Conservation (phyloP, 2,888 invertebrate genomes). For the Macroteleia sp. region DNA sequence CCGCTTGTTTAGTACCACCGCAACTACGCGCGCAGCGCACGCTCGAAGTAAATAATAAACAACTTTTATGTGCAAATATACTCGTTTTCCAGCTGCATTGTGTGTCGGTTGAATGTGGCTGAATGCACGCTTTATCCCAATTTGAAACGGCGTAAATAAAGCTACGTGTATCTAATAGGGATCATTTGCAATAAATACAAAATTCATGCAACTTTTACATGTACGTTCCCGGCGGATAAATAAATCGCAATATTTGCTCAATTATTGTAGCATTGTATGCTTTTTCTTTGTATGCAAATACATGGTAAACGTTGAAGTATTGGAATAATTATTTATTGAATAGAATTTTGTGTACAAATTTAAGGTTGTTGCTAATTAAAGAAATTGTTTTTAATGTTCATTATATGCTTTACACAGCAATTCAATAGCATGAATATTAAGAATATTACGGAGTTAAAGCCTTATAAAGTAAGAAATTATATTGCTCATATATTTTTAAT, state of each 20-base stretch:
- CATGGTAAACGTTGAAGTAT: not conserved
- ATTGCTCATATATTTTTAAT: too few species aligned
- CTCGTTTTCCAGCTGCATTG: conserved; percentile 50
- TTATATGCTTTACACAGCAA: too few species aligned
- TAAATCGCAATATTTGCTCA: conserved; percentile 6
- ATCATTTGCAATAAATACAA: conserved; percentile 52
- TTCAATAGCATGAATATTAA: too few species aligned
- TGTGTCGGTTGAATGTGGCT: conserved; percentile 37
- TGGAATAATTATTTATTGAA: too few species aligned
- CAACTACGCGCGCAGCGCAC: conserved; percentile 40
- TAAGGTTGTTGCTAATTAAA: too few species aligned
- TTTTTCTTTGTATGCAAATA: conserved; percentile 3
- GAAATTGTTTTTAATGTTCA: too few species aligned
- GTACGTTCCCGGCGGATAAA: not conserved
- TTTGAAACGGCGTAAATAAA: conserved; percentile 49
- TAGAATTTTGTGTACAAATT: too few species aligned
- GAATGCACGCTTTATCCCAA: conserved; percentile 42
- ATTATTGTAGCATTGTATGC: not conserved
- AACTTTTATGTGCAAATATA: conserved; percentile 61
- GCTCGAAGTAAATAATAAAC: conserved; percentile 54
- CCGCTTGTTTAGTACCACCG: conserved; percentile 49
- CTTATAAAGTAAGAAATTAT: too few species aligned
- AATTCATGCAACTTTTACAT: conserved; percentile 20
- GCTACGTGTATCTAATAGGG: conserved; percentile 40
- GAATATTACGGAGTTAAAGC: too few species aligned